Evolutionary conservation across 2,797 vertebrate genomes (phyloP).

Genomic region (Peromyscus eremicus): DNA sequence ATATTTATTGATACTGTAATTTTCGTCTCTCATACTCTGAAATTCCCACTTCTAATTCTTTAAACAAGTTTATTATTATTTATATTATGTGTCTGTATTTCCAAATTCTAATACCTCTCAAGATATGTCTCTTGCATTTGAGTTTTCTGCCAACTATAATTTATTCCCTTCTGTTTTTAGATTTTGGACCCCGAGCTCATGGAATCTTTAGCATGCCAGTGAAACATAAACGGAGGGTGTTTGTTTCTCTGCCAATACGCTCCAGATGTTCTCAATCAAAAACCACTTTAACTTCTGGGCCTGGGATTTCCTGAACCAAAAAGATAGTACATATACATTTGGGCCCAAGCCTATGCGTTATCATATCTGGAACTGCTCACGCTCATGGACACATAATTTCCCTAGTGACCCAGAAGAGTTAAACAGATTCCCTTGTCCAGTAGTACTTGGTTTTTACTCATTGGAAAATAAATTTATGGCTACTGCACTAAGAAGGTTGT

Average conservation of each 20-base stretch:
- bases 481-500: background rate
- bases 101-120: slow-evolving; percentile 12
- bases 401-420: background rate
- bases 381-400: background rate
- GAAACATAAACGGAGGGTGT: background rate
- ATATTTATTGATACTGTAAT: background rate
- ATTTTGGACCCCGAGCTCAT: background rate
- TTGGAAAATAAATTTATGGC: background rate
- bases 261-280: background rate
- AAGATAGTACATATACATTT: background rate
- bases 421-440: background rate
- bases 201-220: background rate
- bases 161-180: slow-evolving; percentile 28
- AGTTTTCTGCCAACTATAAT: background rate
- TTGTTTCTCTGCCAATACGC: background rate
- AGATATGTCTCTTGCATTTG: background rate
- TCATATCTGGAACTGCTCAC: background rate
- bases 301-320: background rate
- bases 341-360: background rate
- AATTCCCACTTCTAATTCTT: background rate
- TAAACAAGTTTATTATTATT: background rate
- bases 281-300: background rate
- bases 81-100: background rate
- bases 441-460: background rate
- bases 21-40: background rate